phyloP scores from a whole-genome alignment of 2,888 invertebrate genomes.

The Crioceris asparagi region DNA sequence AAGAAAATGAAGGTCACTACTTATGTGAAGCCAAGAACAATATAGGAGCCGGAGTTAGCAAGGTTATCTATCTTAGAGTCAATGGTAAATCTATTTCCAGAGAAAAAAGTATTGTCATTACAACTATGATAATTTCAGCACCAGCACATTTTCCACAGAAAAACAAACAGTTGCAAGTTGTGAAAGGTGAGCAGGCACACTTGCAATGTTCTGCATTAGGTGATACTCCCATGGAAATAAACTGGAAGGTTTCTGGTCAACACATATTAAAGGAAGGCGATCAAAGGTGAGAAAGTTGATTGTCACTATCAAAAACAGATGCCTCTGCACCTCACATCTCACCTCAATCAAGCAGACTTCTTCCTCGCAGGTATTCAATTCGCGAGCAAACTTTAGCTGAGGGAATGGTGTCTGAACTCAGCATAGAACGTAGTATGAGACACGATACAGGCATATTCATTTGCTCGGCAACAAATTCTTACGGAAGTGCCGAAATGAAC shows the following conservation, averaged over 20 bases:
- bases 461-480: constrained; percentile 80
- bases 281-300: constrained; percentile 35
- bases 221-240: constrained; percentile 78
- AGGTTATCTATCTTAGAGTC: constrained; percentile 80
- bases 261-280: constrained; percentile 62
- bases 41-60: constrained; percentile 84
- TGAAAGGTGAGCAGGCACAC: constrained; percentile 71
- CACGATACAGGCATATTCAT: constrained; percentile 84
- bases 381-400: constrained; percentile 68
- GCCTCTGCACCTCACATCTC: background rate
- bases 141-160: constrained; percentile 79
- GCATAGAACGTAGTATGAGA: constrained; percentile 72
- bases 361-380: constrained; percentile 50
- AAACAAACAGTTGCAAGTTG: constrained; percentile 70
- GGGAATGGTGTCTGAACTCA: constrained; percentile 75
- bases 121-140: constrained; percentile 50
- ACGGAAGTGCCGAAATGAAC: constrained; percentile 83
- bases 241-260: constrained; percentile 71
- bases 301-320: background rate
- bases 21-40: constrained; percentile 89
- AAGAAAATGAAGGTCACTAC: constrained; percentile 83
- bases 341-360: background rate
- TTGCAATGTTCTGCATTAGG: constrained; percentile 80
- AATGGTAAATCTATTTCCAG: constrained; percentile 57
- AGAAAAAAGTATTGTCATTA: background rate